Evolutionary conservation across 37 sponge, comb jelly and placozoan genomes (phyloP).

Genomic region (Spongilla lacustris): DNA sequence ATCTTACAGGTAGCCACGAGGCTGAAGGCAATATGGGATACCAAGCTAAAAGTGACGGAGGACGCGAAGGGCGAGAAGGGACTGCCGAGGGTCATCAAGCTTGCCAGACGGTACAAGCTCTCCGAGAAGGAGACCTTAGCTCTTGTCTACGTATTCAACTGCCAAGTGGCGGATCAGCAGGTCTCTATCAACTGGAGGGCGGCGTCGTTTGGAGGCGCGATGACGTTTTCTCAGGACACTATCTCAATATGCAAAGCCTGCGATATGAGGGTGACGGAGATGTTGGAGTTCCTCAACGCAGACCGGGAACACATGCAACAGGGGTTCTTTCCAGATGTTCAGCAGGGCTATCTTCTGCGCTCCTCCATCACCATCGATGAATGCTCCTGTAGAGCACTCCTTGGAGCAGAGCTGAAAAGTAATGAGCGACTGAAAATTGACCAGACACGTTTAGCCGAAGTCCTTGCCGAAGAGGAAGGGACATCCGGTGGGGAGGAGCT

Average conservation of each 20-base stretch:
- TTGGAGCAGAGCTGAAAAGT: conserved; percentile 58
- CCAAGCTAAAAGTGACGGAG: conserved; percentile 49
- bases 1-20: conserved; percentile 35
- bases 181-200: background rate
- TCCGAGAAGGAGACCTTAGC: conserved; percentile 56
- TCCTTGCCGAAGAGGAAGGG: conserved; percentile 75
- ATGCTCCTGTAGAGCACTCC: conserved; percentile 49
- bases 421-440: conserved; percentile 81
- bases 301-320: conserved; percentile 77
- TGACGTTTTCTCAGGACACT: conserved; percentile 14
- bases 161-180: conserved; percentile 8
- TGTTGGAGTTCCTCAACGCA: conserved; percentile 47
- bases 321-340: conserved; percentile 83
- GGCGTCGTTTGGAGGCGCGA: background rate
- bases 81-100: conserved; percentile 69
- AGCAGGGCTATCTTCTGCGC: conserved; percentile 64
- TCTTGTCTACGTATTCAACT: conserved; percentile 46
- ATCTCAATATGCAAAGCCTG: conserved; percentile 52
- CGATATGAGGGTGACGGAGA: conserved; percentile 45
- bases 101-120: conserved; percentile 55
- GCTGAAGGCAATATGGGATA: conserved; percentile 39
- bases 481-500: conserved; percentile 5
- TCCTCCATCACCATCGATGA: conserved; percentile 57
- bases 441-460: conserved; percentile 76
- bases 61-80: conserved; percentile 55